These are phyloP conservation scores for Pheosia tremula DNA, from an alignment of 2,888 invertebrate species.

Conservation along the genomic window DNA sequence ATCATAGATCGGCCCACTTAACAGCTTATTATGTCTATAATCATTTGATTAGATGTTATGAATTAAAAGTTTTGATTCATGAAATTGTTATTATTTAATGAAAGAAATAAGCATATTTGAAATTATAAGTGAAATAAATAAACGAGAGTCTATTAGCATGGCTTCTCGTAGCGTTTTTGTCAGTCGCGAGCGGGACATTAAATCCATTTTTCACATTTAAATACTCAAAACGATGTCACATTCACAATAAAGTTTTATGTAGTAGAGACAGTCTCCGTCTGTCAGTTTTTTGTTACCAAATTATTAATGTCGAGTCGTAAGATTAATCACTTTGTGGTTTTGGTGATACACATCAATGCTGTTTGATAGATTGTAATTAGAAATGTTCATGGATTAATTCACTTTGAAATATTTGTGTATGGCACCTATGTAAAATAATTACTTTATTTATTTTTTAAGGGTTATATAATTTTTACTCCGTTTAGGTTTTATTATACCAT, in stretches of 20 bases:
- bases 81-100: no score
- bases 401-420: not conserved
- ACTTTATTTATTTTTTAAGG: no score
- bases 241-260: not conserved
- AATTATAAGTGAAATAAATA: not conserved
- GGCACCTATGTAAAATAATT: not conserved
- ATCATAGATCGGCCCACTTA: constrained; percentile 54
- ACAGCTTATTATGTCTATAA: constrained; percentile 38
- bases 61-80: not conserved
- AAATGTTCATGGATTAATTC: constrained; percentile 11
- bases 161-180: not conserved
- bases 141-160: not conserved
- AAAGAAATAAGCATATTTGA: no score
- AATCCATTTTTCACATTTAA: constrained; percentile 21
- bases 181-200: constrained; percentile 14
- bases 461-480: no score
- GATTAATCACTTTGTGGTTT: constrained; percentile 45
- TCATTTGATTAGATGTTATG: constrained; percentile 22
- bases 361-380: constrained; percentile 40
- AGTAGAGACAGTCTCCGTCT: constrained; percentile 20
- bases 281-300: constrained; percentile 18
- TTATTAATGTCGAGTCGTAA: constrained; percentile 27
- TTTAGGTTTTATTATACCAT: no score
- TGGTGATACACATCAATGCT: constrained; percentile 38
- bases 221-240: constrained; percentile 3